Base-by-base conservation (phyloP, 37 sponge, comb jelly and placozoan species). In the Theonella swinhoei region DNA sequence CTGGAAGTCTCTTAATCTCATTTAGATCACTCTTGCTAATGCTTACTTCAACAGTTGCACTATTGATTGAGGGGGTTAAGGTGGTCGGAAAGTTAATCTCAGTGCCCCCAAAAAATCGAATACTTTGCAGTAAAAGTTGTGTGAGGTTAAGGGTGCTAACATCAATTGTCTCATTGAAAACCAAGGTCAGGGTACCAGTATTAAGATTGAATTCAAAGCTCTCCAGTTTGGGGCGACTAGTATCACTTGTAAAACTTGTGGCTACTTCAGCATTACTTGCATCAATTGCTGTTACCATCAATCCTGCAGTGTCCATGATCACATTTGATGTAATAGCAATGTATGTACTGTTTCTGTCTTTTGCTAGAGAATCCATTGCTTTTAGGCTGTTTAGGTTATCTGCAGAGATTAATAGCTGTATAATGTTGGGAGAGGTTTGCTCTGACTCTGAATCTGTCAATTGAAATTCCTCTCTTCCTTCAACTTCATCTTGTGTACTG, bases 111-210 rank as follows among this genome's bases (percentile, higher is more conserved):
- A 69, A 29, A 40, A 85, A 81, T 39, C 41, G 61, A 42, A 67
- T 80, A 31, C 84, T 87, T 40, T 83, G 83, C 36, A 96, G 68
- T 7, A 39, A n/a, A 58, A 96, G 39, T 31, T 77, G 43, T 2
- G 61, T 24, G 2, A 91, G 72, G 5, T 86, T 39, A 17, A 93
- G 66, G 17, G 85, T 88, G 8, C 71, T 20, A 0, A 75, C 78
- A 62, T 96, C 83, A 62, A 96, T 39, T 1, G 97, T 91, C 64
- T 96, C 97, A 59, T 88, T 84, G 34, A 96, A 96, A 58, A 40
- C 70, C 0, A 96, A 79, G 0, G 80, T 71, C 36, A 96, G 62
- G 33, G 19, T 67, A 11, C 90, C 94, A n/a, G 47, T 32, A 70
- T 95, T 84, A 23, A 95, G 68, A 74, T 95, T 87, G 47, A 95